Evolutionary conservation across 1,140 invertebrate genomes (phyloP), one percentile per base, ranked within the genome.

Genomic region (Hesperophylax magnus): DNA sequence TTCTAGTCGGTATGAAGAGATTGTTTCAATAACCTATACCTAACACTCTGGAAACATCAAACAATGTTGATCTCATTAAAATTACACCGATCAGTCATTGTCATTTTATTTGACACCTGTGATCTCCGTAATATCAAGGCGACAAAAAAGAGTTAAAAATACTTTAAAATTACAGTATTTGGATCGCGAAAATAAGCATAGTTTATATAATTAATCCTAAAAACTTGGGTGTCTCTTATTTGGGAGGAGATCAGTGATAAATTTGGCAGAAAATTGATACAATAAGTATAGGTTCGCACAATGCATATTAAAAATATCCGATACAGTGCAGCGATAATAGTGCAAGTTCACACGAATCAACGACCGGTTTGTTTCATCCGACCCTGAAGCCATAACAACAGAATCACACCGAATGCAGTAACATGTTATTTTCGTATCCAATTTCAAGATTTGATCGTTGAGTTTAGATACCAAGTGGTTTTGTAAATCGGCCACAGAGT

Each of bases 321-420:
- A 71, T 71, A 52, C 67, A 71, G 67, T 71, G 67, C 67, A 52
- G 47, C 67, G 67, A 71, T 71, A 52, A 71, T 71, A 71, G 39
- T 71, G 39, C 67, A 71, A 71, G 67, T 53, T 71, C 67, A 71
- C 67, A 71, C 67, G 67, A 71, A 71, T 71, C 67, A 71, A 52
- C 67, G 67, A 71, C 67, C 67, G 67, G 67, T 71, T 71, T 71
- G 47, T 71, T 71, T 53, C 24, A 18, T n/a, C 67, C 67, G 67
- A 71, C 67, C 67, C 67, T 71, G 67, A 71, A 17, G 67, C 7
- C 7, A 22, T 2, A n/a, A 71, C n/a, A 39, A 47, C 67, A 52
- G 20, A 52, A 71, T 20, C 67, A 52, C 18, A 24, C 67, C n/a
- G 24, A 71, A 47, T 7, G 20, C n/a, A 4, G 67, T 47, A 47